Percentiles rank a stretch among this genome's conserved stretches.
Conservation (phyloP, 2,888 invertebrate genomes). For the Polia nebulosa region DNA sequence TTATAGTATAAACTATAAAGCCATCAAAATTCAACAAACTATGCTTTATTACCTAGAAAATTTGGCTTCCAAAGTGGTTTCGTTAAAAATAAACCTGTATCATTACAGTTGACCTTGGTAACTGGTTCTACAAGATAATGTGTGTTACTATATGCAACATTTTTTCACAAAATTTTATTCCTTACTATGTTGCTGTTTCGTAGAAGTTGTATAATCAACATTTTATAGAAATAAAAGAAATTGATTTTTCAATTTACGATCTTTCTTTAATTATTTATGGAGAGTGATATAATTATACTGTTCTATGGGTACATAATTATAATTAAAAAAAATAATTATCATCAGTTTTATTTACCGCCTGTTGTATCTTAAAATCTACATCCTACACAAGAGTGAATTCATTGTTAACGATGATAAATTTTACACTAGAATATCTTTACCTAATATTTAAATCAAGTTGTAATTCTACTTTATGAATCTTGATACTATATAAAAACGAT, state of each 20-base stretch:
- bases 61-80: conserved; percentile 66
- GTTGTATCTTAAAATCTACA: neutral
- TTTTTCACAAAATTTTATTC: conserved; percentile 60
- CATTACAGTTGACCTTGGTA: conserved; percentile 63
- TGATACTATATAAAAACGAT: neutral
- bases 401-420: neutral
- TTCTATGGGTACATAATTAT: neutral
- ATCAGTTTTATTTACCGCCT: neutral
- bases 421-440: neutral
- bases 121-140: conserved; percentile 61
- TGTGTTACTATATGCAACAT: conserved; percentile 64
- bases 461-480: neutral
- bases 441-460: conserved; percentile 9
- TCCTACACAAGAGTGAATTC: neutral
- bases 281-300: neutral
- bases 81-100: conserved; percentile 66
- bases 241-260: neutral
- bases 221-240: neutral
- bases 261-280: neutral
- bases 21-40: conserved; percentile 60
- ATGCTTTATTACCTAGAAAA: conserved; percentile 68
- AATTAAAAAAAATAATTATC: neutral
- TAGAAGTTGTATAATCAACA: neutral
- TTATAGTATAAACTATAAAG: conserved; percentile 37
- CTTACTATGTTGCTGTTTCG: conserved; percentile 16